Conservation (phyloP, 30 jellyfish, hydroid and myxozoan species). For the Hydractinia symbiolongicarpus region DNA sequence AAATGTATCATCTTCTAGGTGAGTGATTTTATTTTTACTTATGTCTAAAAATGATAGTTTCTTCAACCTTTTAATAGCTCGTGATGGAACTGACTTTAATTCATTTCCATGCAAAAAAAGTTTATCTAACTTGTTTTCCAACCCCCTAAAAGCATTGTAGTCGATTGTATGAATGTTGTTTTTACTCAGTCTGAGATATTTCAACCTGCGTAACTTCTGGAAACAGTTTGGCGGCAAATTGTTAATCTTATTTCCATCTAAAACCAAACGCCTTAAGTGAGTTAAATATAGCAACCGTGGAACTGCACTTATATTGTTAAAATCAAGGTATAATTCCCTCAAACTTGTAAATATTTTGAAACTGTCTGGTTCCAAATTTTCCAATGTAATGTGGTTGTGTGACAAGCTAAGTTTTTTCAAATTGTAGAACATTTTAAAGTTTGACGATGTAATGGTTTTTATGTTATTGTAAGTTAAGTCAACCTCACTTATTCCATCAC, state of each 20-base stretch:
- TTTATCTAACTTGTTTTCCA: background rate
- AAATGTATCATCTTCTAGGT: background rate
- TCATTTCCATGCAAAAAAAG: constrained; percentile 1
- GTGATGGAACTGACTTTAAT: background rate
- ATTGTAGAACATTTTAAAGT: background rate
- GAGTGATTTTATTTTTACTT: constrained; percentile 10
- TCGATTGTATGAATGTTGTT: constrained; percentile 8
- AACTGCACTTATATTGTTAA: background rate
- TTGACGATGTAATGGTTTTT: background rate
- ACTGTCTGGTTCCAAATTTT: background rate
- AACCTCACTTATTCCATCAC: background rate
- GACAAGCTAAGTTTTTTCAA: background rate
- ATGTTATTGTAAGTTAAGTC: background rate
- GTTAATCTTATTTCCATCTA: constrained; percentile 18
- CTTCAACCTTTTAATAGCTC: background rate
- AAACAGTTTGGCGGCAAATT: background rate
- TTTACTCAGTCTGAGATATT: background rate
- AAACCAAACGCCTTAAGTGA: background rate
- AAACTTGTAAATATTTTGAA: background rate
- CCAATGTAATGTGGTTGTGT: background rate
- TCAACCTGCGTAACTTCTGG: background rate
- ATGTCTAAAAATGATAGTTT: constrained; percentile 13
- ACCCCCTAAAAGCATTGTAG: background rate
- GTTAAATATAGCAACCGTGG: background rate
- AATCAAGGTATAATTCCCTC: background rate